Percentiles rank a stretch among this genome's conserved stretches.
phyloP scores from a whole-genome alignment of 2,113 vertebrate species.

The Cochlearius cochlearius region DNA sequence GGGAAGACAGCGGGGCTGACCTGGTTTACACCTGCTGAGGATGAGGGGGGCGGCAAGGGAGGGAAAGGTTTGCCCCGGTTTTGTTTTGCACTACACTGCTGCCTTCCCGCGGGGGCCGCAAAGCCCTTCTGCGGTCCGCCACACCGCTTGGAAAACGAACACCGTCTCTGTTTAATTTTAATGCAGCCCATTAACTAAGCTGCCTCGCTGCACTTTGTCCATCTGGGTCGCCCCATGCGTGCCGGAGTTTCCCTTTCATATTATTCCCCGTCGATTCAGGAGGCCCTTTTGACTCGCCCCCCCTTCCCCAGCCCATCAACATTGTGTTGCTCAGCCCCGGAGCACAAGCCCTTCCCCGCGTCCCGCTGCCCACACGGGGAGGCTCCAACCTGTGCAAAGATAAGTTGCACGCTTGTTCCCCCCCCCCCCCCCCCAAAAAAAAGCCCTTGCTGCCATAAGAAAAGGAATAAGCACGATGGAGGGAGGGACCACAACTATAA shows the following conservation, averaged over 20 bases:
- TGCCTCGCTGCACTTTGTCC: constrained; percentile 33
- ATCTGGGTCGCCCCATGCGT: constrained; percentile 48
- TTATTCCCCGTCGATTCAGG: not conserved
- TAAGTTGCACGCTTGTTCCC: not conserved
- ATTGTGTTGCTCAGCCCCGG: not conserved
- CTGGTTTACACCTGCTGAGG: not conserved
- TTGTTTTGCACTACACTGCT: not conserved
- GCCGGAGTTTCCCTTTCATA: constrained; percentile 50
- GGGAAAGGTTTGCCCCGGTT: not conserved
- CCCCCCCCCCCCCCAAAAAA: not conserved
- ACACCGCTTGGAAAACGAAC: not conserved
- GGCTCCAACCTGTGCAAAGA: constrained; percentile 3
- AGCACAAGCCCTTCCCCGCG: not conserved
- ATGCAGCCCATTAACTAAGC: constrained; percentile 53
- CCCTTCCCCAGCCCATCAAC: not conserved
- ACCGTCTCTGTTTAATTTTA: constrained; percentile 27
- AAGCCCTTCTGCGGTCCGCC: not conserved
- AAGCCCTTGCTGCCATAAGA: not conserved
- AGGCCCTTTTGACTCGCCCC: constrained; percentile 44
- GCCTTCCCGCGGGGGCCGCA: rapidly evolving
- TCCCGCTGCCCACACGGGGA: not conserved
- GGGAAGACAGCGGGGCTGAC: not conserved
- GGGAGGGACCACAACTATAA: not conserved
- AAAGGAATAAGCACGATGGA: constrained; percentile 28
- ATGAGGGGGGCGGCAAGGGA: rapidly evolving